These are phyloP conservation scores for Sinocyclocheilus maitianheensis DNA, from an alignment of 2,113 vertebrate species.

Conservation along the genomic window DNA sequence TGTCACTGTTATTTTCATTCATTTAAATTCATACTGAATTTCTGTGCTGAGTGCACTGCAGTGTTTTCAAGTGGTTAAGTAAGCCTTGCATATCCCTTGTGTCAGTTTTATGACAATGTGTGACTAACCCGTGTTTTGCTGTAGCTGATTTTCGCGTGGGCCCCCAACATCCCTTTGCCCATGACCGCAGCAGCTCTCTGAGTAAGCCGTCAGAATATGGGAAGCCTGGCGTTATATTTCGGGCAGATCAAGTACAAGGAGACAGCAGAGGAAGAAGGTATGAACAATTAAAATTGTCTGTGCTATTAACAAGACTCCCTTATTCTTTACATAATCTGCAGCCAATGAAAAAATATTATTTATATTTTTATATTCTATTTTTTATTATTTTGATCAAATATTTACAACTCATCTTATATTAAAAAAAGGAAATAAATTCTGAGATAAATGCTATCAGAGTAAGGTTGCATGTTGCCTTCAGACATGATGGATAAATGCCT, in stretches of 20 bases:
- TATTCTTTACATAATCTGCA: background rate
- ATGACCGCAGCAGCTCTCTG: slow-evolving; percentile 45
- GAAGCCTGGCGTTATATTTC: slow-evolving; percentile 49
- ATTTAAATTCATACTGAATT: background rate
- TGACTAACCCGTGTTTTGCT: slow-evolving; percentile 66
- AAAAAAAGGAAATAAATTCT: background rate
- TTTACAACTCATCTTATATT: background rate
- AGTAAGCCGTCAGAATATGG: slow-evolving; percentile 47
- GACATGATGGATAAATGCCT: slow-evolving; percentile 57
- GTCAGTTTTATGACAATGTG: slow-evolving; percentile 53
- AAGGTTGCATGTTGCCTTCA: slow-evolving; percentile 52
- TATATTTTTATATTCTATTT: background rate
- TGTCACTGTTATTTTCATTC: background rate
- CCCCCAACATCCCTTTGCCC: slow-evolving; percentile 51
- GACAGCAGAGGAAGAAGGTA: slow-evolving; percentile 21
- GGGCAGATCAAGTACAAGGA: slow-evolving; percentile 38
- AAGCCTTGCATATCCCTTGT: slow-evolving; percentile 31
- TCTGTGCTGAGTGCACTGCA: background rate
- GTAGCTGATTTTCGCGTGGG: slow-evolving; percentile 61
- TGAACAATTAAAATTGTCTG: slow-evolving; percentile 4
- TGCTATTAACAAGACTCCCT: background rate
- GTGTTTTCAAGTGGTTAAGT: slow-evolving; percentile 1
- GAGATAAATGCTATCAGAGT: slow-evolving; percentile 36
- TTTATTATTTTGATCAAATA: background rate
- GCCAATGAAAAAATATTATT: background rate